Evolutionary conservation across 2,797 vertebrate genomes (phyloP).

Genomic region (Myotis planiceps): DNA sequence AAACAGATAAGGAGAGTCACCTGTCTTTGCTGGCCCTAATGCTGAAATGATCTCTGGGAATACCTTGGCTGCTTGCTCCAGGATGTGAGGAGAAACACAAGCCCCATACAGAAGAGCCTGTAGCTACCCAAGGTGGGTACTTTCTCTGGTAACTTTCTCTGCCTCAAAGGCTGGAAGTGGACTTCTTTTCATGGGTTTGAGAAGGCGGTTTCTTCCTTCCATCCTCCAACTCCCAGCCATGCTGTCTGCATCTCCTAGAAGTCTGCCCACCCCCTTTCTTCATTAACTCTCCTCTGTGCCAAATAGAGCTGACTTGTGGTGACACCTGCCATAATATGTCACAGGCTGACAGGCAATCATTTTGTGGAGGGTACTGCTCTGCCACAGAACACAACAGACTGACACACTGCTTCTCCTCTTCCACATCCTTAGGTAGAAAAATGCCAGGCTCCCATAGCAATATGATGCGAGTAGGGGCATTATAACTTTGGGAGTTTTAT

Average conservation of each 20-base stretch:
- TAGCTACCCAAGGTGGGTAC: not conserved
- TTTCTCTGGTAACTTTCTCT: not conserved
- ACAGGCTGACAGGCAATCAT: constrained; percentile 59
- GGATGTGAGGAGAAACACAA: not conserved
- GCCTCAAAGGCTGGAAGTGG: not conserved
- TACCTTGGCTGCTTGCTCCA: not conserved
- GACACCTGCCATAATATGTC: constrained; percentile 62
- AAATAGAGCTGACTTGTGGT: constrained; percentile 33
- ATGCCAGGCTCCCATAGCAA: constrained; percentile 21
- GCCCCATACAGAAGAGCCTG: not conserved
- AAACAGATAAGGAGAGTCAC: not conserved
- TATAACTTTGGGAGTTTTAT: constrained; percentile 23
- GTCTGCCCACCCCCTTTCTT: not conserved
- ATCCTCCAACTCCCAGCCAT: not conserved
- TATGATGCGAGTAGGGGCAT: constrained; percentile 8
- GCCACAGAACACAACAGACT: constrained; percentile 54
- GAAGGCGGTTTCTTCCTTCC: not conserved
- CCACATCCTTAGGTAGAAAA: not conserved
- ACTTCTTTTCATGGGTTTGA: not conserved
- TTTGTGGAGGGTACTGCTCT: constrained; percentile 1
- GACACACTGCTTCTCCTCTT: constrained; percentile 46
- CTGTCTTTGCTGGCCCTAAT: not conserved
- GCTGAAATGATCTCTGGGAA: not conserved
- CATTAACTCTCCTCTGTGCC: constrained; percentile 39
- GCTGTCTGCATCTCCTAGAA: constrained; percentile 13